A percentile compares a stretch with the other conserved stretches of the same genome.
These are phyloP conservation scores for Notothenia coriiceps DNA, from an alignment of 2,113 vertebrate species.

Conservation along the genomic window DNA sequence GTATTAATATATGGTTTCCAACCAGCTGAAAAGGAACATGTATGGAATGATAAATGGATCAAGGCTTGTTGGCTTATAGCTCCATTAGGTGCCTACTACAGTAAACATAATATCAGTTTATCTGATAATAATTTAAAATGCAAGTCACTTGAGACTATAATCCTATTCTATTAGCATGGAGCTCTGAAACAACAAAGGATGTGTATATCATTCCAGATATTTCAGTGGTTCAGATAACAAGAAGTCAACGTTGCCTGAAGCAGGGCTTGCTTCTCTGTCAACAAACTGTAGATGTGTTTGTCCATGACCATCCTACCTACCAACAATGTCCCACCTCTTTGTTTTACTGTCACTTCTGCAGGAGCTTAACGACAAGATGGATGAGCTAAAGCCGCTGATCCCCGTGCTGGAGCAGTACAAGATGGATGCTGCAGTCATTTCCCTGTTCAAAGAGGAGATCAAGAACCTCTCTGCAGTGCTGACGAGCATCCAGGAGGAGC, in stretches of 20 bases:
- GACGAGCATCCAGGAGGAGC: conserved; percentile 95
- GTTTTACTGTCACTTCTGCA: conserved; percentile 68
- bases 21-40: background rate
- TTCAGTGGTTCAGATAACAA: background rate
- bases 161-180: background rate
- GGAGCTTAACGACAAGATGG: conserved; percentile 98
- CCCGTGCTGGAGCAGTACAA: conserved; percentile 99
- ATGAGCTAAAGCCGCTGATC: conserved; percentile 95
- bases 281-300: background rate
- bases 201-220: background rate
- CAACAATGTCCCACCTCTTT: background rate
- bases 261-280: conserved; percentile 4
- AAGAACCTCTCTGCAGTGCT: conserved; percentile 93
- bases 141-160: background rate
- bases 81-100: background rate
- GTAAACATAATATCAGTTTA: background rate
- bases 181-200: background rate
- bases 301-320: background rate
- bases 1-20: background rate
- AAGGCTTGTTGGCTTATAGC: background rate
- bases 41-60: background rate
- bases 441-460: conserved; percentile 98
- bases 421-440: conserved; percentile 95
- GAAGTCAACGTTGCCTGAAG: background rate
- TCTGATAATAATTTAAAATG: background rate